These are phyloP conservation scores for Chloropsis hardwickii DNA, from an alignment of 2,113 vertebrate species.

Conservation along the genomic window DNA sequence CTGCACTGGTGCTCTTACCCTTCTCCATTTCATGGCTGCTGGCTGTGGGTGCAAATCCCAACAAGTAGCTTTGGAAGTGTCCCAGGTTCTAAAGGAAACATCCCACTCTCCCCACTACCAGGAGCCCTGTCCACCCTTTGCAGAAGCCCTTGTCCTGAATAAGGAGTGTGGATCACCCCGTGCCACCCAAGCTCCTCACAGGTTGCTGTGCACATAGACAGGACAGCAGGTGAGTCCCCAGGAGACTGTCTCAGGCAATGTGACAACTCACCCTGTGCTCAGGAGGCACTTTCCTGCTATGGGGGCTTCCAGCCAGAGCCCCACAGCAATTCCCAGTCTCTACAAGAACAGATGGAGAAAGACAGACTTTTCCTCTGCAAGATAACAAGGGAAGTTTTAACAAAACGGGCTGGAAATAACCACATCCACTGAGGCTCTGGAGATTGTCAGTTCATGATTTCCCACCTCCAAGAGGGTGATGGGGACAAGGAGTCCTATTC, in stretches of 20 bases:
- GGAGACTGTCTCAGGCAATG: neutral
- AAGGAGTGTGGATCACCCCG: too few species aligned
- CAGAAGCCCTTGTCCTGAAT: neutral
- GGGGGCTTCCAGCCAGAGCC: neutral
- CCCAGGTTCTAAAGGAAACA: neutral
- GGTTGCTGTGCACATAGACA: neutral
- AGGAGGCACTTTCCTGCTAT: accelerated
- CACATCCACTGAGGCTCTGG: neutral
- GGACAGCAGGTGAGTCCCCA: neutral
- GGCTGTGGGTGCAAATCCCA: neutral
- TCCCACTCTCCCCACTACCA: neutral
- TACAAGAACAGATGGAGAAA: neutral
- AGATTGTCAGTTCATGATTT: neutral
- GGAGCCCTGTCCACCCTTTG: neutral
- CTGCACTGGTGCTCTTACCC: neutral
- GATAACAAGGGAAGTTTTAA: neutral
- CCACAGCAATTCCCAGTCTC: neutral
- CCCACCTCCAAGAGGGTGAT: neutral
- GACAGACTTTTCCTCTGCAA: neutral
- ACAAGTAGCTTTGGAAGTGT: neutral
- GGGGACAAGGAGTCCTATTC: neutral
- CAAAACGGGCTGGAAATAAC: neutral
- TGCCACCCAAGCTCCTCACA: neutral
- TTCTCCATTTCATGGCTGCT: neutral
- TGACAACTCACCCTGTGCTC: neutral